phyloP scores from a whole-genome alignment of 35 echinoderm and acorn worm genomes.

The Antedon bifida region DNA sequence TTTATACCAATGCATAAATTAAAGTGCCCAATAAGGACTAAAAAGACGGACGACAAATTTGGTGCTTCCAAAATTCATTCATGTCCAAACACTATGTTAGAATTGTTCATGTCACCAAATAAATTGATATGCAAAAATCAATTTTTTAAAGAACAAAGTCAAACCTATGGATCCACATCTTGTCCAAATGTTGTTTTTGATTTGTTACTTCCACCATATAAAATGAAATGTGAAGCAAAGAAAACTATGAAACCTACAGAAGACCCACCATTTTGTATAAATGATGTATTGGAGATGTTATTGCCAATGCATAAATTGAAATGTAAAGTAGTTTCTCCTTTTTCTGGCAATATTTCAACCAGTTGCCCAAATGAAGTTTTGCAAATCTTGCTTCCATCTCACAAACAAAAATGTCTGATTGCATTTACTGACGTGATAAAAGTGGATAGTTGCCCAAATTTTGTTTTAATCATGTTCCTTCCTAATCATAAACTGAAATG shows the following conservation, averaged over 20 bases:
- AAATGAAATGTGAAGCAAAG: no score
- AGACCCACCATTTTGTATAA: neutral
- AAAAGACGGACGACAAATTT: no score
- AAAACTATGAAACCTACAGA: no score
- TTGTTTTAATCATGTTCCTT: neutral
- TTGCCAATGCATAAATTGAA: neutral
- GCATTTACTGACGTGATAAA: neutral
- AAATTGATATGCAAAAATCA: no score
- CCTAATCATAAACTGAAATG: neutral
- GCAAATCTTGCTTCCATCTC: neutral
- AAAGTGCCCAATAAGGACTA: no score
- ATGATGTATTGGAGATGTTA: neutral
- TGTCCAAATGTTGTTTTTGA: neutral
- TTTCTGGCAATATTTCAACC: neutral
- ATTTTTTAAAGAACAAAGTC: no score
- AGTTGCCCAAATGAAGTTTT: neutral
- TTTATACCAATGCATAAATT: no score
- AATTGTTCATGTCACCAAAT: no score
- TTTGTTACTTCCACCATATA: no score
- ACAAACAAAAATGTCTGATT: neutral
- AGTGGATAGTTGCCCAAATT: neutral
- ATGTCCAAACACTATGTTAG: no score
- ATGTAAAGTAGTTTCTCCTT: neutral
- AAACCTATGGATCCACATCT: no score
- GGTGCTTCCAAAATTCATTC: no score